Conservation (phyloP, 2,113 vertebrate species). For the Cyphomyrus discorhynchus region DNA sequence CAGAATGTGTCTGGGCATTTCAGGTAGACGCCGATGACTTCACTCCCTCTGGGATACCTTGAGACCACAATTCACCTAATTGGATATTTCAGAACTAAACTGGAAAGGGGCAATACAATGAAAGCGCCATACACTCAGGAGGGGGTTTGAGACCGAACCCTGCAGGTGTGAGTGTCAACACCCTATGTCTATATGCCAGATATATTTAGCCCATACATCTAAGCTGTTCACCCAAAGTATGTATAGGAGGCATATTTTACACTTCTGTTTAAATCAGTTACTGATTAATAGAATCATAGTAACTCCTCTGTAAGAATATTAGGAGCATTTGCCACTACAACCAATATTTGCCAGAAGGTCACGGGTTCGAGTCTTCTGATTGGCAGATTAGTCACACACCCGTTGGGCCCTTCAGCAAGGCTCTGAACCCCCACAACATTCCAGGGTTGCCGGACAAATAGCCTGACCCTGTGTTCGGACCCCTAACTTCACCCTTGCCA, state of each 20-base stretch:
- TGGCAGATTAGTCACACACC: background rate
- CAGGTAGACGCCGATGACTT: background rate
- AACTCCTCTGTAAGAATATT: background rate
- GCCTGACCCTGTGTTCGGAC: background rate
- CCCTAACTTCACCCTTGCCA: background rate
- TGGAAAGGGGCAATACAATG: background rate
- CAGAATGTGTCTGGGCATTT: background rate
- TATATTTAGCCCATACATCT: background rate
- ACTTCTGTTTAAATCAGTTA: background rate
- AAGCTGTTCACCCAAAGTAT: background rate
- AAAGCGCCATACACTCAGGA: background rate
- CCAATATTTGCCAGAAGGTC: background rate
- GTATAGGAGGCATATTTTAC: background rate
- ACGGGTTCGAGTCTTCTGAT: background rate
- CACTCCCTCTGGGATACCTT: background rate
- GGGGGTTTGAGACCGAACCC: background rate
- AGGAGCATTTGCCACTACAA: background rate
- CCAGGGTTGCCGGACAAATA: background rate
- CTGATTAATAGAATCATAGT: background rate
- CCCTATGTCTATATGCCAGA: background rate
- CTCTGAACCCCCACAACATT: background rate
- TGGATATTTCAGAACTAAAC: background rate
- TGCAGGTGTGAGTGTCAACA: background rate
- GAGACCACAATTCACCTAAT: background rate
- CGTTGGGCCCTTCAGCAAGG: background rate